phyloP scores from a whole-genome alignment of 1,140 invertebrate species.

The Trichonephila inaurata region DNA sequence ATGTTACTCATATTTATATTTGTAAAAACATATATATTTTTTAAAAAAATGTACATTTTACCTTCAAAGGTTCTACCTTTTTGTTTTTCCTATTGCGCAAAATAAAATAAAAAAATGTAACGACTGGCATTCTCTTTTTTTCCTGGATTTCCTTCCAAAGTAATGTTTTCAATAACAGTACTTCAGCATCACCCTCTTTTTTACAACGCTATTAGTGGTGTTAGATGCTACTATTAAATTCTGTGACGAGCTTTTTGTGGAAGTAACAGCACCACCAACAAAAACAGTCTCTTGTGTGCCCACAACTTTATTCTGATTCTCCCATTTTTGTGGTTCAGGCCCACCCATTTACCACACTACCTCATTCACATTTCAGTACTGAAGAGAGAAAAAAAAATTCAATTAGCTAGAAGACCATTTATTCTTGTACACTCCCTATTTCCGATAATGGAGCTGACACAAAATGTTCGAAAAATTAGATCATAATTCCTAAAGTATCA shows the following conservation, averaged over 20 bases:
- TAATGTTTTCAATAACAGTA: background rate
- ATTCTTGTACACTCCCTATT: slow-evolving; percentile 45
- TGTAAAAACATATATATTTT: too few relatives aligned
- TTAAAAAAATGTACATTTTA: too few relatives aligned
- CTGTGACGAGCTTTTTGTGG: background rate
- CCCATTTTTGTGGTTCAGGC: background rate
- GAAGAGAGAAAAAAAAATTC: slow-evolving; percentile 44
- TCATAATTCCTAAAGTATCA: slow-evolving; percentile 58
- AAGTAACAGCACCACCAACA: background rate
- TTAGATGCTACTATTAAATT: background rate
- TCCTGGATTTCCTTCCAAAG: background rate
- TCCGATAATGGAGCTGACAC: slow-evolving; percentile 61
- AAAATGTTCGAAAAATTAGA: slow-evolving; percentile 55
- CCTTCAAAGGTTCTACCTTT: too few relatives aligned
- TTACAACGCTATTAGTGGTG: background rate
- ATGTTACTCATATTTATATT: too few relatives aligned
- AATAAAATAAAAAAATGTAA: too few relatives aligned
- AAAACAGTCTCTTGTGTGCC: background rate
- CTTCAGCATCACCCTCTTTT: background rate
- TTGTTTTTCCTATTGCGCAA: too few relatives aligned
- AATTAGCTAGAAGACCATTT: slow-evolving; percentile 51
- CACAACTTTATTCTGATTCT: background rate
- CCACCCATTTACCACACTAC: background rate
- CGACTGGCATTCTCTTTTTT: background rate
- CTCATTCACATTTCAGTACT: background rate